A percentile compares a stretch with the other conserved stretches of the same genome.
These are phyloP conservation scores for Diachasmimorpha longicaudata DNA, from an alignment of 1,140 invertebrate species.

Conservation along the genomic window DNA sequence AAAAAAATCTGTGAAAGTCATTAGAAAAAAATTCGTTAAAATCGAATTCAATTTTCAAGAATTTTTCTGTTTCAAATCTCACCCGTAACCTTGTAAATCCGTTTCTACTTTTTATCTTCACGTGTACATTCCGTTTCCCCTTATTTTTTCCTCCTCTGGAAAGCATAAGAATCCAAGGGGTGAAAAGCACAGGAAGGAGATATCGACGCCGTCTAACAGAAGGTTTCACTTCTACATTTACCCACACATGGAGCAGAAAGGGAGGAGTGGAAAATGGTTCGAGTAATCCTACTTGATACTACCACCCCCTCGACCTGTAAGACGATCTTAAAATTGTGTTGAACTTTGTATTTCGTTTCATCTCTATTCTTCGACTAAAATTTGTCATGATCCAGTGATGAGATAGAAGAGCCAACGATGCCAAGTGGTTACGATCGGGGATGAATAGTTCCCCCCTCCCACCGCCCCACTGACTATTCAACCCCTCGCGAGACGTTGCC, in stretches of 20 bases:
- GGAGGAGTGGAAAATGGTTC: neutral
- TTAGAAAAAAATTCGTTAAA: neutral
- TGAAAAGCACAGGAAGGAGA: neutral
- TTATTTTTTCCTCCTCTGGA: neutral
- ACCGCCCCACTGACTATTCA: neutral
- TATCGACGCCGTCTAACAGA: neutral
- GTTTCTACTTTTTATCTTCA: neutral
- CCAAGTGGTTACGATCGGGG: neutral
- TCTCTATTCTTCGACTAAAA: neutral
- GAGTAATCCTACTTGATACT: constrained; percentile 25
- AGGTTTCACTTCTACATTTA: neutral
- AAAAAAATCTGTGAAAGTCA: too few species aligned
- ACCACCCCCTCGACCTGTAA: constrained; percentile 20
- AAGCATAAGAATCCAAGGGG: neutral
- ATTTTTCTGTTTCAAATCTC: neutral
- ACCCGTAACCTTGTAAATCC: neutral
- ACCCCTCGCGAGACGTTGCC: neutral
- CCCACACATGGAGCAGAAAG: neutral
- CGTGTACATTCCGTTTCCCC: neutral
- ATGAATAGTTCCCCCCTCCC: neutral
- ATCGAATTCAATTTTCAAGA: neutral
- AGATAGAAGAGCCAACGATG: neutral
- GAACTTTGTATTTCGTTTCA: neutral
- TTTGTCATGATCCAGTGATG: neutral
- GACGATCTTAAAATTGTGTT: constrained; percentile 3